Evolutionary conservation across 2,888 invertebrate species (phyloP).

Genomic region (Gibbula magus): DNA sequence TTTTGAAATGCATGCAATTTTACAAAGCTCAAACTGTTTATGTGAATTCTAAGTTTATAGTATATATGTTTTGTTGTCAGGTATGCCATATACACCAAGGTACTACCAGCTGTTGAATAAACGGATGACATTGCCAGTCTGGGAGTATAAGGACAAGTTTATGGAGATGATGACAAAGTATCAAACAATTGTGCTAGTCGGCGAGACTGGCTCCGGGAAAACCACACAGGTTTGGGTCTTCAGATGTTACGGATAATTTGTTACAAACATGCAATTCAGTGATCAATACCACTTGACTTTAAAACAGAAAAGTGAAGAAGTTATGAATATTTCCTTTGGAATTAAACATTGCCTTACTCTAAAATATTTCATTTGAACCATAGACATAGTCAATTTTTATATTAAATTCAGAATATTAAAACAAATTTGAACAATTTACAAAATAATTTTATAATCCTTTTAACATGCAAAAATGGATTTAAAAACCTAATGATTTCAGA

Average conservation of each 20-base stretch:
- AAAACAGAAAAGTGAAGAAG: too few species aligned
- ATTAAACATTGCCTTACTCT: background rate
- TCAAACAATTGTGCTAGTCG: slow-evolving; percentile 96
- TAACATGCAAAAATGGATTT: background rate
- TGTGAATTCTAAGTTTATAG: background rate
- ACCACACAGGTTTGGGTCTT: slow-evolving; percentile 85
- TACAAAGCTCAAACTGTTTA: background rate
- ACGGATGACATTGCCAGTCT: slow-evolving; percentile 93
- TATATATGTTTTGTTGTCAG: slow-evolving; percentile 60
- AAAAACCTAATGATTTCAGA: slow-evolving; percentile 75
- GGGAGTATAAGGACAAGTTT: slow-evolving; percentile 97
- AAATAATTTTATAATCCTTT: background rate
- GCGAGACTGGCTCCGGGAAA: slow-evolving; percentile 99
- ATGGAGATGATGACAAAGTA: slow-evolving; percentile 93
- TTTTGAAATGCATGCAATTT: background rate
- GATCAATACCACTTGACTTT: too few species aligned
- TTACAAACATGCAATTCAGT: too few species aligned
- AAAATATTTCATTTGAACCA: background rate
- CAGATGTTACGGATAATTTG: background rate
- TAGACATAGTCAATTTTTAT: background rate
- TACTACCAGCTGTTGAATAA: slow-evolving; percentile 91
- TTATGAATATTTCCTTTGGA: too few species aligned
- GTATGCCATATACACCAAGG: slow-evolving; percentile 88
- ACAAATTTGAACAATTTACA: background rate
- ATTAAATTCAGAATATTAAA: background rate